Base-by-base conservation (phyloP, 1,140 invertebrate genomes). In the Brachionus rotundiformis region DNA sequence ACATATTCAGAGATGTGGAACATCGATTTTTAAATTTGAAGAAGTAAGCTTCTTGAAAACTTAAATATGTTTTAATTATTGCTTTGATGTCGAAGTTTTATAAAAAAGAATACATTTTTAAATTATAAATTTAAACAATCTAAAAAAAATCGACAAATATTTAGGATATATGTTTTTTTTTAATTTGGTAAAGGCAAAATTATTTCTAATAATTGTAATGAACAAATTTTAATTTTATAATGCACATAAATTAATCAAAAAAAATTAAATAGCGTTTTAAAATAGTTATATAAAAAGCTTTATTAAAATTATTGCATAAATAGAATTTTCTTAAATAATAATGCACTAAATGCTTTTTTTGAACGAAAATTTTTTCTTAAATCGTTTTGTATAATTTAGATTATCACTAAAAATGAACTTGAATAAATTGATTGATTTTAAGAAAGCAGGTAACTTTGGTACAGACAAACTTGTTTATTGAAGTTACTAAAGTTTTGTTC, bases 391-490 rank as follows among this genome's bases (percentile, higher is more conserved):
- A 54, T 54, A 25, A 19, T 8, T 19, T 54, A 54, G 47, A 54
- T 54, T 19, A 33, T 13, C 31, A 19, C 19, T 36, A 36, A 68
- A 54, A n/a, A 68, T 68, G 63, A 68, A 68, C 36, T 36, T 68
- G 10, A 68, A 68, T 19, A 68, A 68, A 36, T 36, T 68, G 11
- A 33, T 68, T 11, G 11, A 11, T 2, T 13, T 63, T n/a, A 33
- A 68, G n/a, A 68, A 68, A 68, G 31, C 63, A 36, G 63, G 63
- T 68, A 68, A 36, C 2, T 68, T 13, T 33, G 29, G 16, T 8
- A 16, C 27, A 3, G n/a, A 68, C 61, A 16, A 68, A 0, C 3
- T 36, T 16, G 10, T 3, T 19, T 36, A 6, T 1, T 6, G n/a
- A 36, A 19, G 36, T 16, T 19, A 27, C 59, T 68, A 33, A 33